Conservation (phyloP, 2,113 vertebrate species). For the Chionis minor region DNA sequence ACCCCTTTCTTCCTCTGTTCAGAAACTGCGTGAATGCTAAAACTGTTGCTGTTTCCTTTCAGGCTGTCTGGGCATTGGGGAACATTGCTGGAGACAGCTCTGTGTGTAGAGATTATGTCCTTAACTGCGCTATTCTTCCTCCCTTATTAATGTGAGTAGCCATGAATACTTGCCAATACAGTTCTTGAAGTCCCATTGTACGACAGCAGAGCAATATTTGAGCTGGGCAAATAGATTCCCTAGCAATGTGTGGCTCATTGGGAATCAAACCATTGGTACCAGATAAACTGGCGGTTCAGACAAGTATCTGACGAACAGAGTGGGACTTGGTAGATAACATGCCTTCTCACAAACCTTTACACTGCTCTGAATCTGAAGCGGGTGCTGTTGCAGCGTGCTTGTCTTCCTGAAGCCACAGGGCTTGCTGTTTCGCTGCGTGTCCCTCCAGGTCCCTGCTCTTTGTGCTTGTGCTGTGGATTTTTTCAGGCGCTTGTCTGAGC, state of each 20-base stretch:
- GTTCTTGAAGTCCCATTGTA: background rate
- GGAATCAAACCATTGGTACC: background rate
- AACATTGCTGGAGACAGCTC: constrained; percentile 98
- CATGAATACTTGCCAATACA: background rate
- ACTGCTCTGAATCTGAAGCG: background rate
- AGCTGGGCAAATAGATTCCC: background rate
- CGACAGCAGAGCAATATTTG: background rate
- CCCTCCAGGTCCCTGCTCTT: background rate
- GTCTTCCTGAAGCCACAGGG: background rate
- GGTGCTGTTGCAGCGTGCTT: background rate
- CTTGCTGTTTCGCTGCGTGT: background rate
- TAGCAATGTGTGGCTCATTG: background rate
- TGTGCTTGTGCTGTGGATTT: background rate
- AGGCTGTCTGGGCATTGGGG: constrained; percentile 98
- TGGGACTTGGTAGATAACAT: background rate
- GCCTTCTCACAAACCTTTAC: background rate
- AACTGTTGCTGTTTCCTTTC: constrained; percentile 56
- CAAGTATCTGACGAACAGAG: background rate
- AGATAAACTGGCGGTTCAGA: background rate
- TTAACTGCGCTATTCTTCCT: constrained; percentile 95
- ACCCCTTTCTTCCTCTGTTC: background rate
- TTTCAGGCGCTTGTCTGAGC: background rate
- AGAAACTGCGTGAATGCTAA: background rate
- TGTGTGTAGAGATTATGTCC: constrained; percentile 94
- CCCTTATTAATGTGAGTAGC: constrained; percentile 91